These are phyloP conservation scores for Gambusia affinis DNA, from an alignment of 2,113 vertebrate species.

Conservation along the genomic window DNA sequence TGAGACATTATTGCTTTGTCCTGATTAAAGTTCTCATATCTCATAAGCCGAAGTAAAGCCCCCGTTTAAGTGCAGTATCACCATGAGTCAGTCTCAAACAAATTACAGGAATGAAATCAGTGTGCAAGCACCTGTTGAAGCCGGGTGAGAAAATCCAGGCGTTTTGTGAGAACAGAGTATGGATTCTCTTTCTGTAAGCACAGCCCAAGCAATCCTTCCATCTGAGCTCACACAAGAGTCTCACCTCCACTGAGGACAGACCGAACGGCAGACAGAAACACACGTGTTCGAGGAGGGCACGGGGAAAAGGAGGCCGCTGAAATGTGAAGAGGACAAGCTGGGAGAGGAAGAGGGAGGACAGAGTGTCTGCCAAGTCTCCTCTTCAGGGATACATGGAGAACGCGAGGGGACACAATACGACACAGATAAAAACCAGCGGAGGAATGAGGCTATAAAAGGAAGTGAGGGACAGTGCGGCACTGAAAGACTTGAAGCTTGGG, in stretches of 20 bases:
- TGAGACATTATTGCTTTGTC: conserved; percentile 17
- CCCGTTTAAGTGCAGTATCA: neutral
- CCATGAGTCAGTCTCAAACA: conserved; percentile 34
- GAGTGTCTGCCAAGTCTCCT: conserved; percentile 38
- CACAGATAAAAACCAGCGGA: conserved; percentile 37
- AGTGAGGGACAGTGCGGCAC: conserved; percentile 39
- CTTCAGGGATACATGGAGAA: conserved; percentile 36
- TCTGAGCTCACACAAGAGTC: conserved; percentile 56
- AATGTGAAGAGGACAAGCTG: conserved; percentile 27
- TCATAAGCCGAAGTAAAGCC: neutral
- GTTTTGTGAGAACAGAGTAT: conserved; percentile 27
- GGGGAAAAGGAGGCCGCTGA: neutral
- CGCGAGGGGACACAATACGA: conserved; percentile 26
- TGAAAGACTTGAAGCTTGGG: conserved; percentile 23
- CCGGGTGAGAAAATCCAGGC: neutral
- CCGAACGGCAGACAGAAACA: conserved; percentile 30
- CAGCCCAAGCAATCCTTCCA: conserved; percentile 65
- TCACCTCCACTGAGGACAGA: conserved; percentile 48
- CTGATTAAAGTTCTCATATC: neutral
- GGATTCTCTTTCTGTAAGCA: conserved; percentile 54
- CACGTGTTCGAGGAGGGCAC: conserved; percentile 20
- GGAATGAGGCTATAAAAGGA: conserved; percentile 78
- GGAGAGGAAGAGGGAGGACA: conserved; percentile 28
- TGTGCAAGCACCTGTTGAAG: conserved; percentile 35
- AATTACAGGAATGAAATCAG: conserved; percentile 15